Percentiles rank a stretch among this genome's conserved stretches.
Evolutionary conservation across 1,140 invertebrate genomes (phyloP).

Genomic region (Leptinotarsa lineolata): DNA sequence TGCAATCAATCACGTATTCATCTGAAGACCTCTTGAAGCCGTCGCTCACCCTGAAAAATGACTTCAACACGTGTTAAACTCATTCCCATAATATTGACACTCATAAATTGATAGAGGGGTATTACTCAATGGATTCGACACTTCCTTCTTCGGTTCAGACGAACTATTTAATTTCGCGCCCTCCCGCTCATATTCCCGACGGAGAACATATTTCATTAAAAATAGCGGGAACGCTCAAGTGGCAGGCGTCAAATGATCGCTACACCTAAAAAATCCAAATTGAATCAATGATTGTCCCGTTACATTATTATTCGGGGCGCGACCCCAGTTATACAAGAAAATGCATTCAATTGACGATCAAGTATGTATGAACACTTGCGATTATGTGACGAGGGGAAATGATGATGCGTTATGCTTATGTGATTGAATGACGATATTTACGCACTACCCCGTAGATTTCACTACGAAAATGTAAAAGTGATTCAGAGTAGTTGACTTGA

Average conservation of each 20-base stretch:
- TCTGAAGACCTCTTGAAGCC: too few relatives aligned
- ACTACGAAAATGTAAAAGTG: neutral
- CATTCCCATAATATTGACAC: constrained; percentile 27
- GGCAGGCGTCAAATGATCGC: constrained; percentile 51
- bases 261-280: constrained; percentile 56
- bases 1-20: too few relatives aligned
- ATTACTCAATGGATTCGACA: constrained; percentile 19
- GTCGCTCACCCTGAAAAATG: neutral
- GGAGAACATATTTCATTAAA: constrained; percentile 55
- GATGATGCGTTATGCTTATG: constrained; percentile 50
- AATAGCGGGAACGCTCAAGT: constrained; percentile 26
- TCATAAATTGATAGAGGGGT: constrained; percentile 30
- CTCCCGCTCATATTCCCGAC: constrained; percentile 19
- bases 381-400: constrained; percentile 41
- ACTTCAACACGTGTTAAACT: constrained; percentile 24
- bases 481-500: too few relatives aligned
- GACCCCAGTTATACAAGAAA: constrained; percentile 49
- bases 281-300: constrained; percentile 55
- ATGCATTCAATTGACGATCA: constrained; percentile 52
- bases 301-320: constrained; percentile 48
- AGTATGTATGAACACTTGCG: constrained; percentile 54
- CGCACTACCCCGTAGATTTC: constrained; percentile 7
- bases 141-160: neutral
- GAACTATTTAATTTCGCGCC: constrained; percentile 24
- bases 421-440: constrained; percentile 33